Base-by-base conservation (phyloP, 2,888 invertebrate genomes). In the Drosophila ochracea region DNA sequence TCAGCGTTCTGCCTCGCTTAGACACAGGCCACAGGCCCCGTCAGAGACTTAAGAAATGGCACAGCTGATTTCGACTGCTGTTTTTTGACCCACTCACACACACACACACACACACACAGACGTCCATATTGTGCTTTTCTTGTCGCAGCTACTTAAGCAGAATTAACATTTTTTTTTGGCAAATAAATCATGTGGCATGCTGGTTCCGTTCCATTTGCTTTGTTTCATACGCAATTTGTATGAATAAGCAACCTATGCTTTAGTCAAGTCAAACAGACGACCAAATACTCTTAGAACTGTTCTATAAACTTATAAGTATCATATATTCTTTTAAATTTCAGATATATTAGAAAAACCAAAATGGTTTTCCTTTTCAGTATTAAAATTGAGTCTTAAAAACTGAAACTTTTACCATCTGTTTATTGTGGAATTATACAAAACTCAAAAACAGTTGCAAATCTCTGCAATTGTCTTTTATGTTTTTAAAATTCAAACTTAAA, bases 161-260 rank as follows among this genome's bases (percentile, higher is more conserved):
- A 68, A 78, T 78, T 78, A 78, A 78, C 63, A 71, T 77, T 75
- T 57, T 71, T 77, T 73, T 72, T 35, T 68, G 77, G 77, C 82
- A 77, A 83, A 88, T 88, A 85, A 85, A 88, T 85, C 88, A 88
- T 83, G 79, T 70, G 68, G 66, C 73, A 66, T 76, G 68, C 73
- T 76, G 76, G 73, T 78, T 77, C 60, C 73, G 65, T 77, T 71
- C 74, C 73, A 74, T 76, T 84, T 73, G 62, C 53, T 60, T 72
- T 83, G 53, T 71, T 73, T 64, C 73, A 64, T 71, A 73, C 68
- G 80, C 78, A 82, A 82, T 84, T 86, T 81, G 73, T 75, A 76
- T 79, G 73, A 79, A 81, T 80, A 76, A 73, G 59, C 61, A 61
- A 57, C 49, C 69, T 39, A 65, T 2, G 7, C 4, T 13, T 37